Percentiles rank a stretch among this genome's conserved stretches.
phyloP scores from a whole-genome alignment of 2,113 vertebrate genomes.

The Pseudorhombus dupliciocellatus region DNA sequence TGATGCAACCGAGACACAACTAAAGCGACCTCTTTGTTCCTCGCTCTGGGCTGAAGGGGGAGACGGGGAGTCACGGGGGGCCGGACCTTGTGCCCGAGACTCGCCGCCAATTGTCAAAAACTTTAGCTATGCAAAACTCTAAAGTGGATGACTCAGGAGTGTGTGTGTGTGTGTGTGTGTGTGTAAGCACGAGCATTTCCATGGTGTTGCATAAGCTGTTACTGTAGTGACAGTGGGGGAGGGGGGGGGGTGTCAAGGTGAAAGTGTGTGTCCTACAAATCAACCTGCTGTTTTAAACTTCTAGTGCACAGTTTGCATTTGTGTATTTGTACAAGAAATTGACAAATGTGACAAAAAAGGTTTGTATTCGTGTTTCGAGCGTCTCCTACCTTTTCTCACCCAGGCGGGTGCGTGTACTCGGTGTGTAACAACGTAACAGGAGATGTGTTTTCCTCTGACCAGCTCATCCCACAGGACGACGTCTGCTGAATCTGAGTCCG shows the following conservation, averaged over 20 bases:
- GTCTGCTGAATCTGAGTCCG: conserved; percentile 69
- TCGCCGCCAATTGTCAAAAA: conserved; percentile 44
- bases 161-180: conserved; percentile 5
- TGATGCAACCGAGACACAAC: conserved; percentile 72
- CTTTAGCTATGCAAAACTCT: conserved; percentile 29
- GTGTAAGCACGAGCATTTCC: conserved; percentile 20
- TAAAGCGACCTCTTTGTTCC: conserved; percentile 58
- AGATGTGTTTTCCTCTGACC: conserved; percentile 79
- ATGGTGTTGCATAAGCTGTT: conserved; percentile 47
- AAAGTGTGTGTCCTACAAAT: conserved; percentile 27
- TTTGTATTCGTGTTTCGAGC: neutral
- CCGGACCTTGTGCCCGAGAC: conserved; percentile 35
- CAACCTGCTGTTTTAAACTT: too few species aligned
- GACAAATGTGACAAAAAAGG: too few species aligned
- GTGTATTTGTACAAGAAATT: neutral
- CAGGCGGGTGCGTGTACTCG: conserved; percentile 79
- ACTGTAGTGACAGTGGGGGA: conserved; percentile 14
- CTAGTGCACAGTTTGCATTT: too few species aligned
- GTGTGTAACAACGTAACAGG: conserved; percentile 79
- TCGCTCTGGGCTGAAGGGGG: conserved; percentile 31
- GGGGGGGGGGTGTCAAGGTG: conserved; percentile 47
- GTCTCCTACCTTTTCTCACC: conserved; percentile 85
- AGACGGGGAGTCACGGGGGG: conserved; percentile 35
- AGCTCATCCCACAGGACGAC: conserved; percentile 83
- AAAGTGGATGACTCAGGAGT: conserved; percentile 50